Percentiles rank a stretch among this genome's conserved stretches.
Evolutionary conservation across 2,888 invertebrate genomes (phyloP).

Genomic region (Drosophila anomelani): DNA sequence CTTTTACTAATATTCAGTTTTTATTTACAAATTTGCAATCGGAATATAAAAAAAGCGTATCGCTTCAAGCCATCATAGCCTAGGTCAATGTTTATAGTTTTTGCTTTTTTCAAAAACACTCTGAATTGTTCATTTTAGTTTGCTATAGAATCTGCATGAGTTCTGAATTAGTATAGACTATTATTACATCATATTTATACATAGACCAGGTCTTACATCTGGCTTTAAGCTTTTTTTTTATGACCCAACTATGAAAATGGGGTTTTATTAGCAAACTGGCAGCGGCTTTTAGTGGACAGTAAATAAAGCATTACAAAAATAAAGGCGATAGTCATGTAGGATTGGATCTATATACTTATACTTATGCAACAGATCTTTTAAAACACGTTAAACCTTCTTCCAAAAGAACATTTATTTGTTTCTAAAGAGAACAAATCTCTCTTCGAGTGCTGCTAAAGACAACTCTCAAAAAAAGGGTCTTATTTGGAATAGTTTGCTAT

Average conservation of each 20-base stretch:
- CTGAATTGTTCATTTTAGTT: neutral
- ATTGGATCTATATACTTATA: neutral
- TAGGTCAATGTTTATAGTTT: slow-evolving; percentile 2
- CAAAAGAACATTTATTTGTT: neutral
- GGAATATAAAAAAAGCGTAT: neutral
- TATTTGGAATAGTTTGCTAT: too few species aligned
- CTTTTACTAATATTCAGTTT: neutral
- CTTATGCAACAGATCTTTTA: neutral
- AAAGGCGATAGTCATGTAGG: neutral
- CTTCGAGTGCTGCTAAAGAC: too few species aligned
- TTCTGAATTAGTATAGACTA: neutral
- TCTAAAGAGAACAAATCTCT: too few species aligned
- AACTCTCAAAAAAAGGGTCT: too few species aligned
- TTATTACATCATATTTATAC: slow-evolving; percentile 1
- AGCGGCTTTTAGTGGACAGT: neutral
- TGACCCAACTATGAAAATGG: neutral
- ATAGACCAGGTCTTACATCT: neutral
- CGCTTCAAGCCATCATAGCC: neutral
- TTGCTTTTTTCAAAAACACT: neutral
- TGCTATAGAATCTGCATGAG: neutral
- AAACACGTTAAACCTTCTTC: neutral
- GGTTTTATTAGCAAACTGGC: neutral
- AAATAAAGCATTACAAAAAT: neutral
- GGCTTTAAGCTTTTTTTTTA: neutral
- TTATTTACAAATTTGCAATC: neutral